A percentile compares a stretch with the other conserved stretches of the same genome.
These are phyloP conservation scores for Falco berigora DNA, from an alignment of 2,797 vertebrate genomes.

Conservation along the genomic window DNA sequence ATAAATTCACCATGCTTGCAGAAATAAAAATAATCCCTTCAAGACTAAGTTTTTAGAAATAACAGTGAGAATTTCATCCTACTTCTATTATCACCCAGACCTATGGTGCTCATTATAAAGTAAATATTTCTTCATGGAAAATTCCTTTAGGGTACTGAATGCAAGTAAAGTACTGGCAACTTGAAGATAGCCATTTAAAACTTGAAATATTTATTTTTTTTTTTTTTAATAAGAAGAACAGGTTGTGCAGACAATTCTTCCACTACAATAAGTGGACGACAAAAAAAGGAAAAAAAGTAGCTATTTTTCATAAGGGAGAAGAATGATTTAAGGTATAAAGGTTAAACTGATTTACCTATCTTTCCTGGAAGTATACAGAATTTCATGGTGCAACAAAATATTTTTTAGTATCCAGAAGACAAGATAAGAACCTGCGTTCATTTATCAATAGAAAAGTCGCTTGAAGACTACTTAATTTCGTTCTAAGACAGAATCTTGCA, in stretches of 20 bases:
- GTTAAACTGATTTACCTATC: conserved; percentile 2
- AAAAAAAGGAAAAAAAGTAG: neutral
- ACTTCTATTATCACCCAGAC: neutral
- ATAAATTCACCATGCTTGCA: neutral
- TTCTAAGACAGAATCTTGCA: neutral
- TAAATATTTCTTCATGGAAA: neutral
- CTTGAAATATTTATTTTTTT: neutral
- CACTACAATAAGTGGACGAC: neutral
- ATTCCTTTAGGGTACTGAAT: neutral
- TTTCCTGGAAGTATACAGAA: neutral
- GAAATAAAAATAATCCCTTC: neutral
- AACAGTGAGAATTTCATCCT: neutral
- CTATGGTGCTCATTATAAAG: neutral
- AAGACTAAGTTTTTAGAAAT: neutral
- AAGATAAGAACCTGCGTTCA: neutral
- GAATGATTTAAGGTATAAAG: neutral
- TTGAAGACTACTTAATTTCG: neutral
- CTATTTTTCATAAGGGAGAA: neutral
- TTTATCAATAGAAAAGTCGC: neutral
- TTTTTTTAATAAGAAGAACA: neutral
- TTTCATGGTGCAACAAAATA: neutral
- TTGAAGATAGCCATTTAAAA: neutral
- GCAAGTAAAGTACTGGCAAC: neutral
- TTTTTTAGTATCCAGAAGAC: neutral
- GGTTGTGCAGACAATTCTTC: neutral